Percentiles rank a stretch among this genome's conserved stretches.
Evolutionary conservation across 1,140 invertebrate genomes (phyloP).

Genomic region (Danaus melanippus): DNA sequence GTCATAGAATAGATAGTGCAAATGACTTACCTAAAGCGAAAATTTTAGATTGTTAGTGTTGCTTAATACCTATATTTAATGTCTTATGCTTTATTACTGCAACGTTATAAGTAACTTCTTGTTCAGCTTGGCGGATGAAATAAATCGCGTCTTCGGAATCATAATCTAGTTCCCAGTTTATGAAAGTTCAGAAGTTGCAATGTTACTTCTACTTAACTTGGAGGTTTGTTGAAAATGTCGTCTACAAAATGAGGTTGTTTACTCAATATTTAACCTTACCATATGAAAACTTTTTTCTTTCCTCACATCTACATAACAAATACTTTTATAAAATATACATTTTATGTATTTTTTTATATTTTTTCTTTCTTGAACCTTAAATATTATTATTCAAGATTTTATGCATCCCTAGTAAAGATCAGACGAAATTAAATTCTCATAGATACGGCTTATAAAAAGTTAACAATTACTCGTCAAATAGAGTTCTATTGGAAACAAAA

Average conservation of each 20-base stretch:
- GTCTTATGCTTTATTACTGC: no score
- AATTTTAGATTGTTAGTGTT: no score
- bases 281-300: conserved; percentile 31
- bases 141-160: conserved; percentile 58
- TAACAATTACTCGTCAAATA: no score
- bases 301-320: conserved; percentile 52
- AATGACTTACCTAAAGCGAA: no score
- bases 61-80: no score
- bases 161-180: conserved; percentile 66
- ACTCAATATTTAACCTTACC: conserved; percentile 8
- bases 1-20: no score
- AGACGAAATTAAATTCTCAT: no score
- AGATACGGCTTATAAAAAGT: no score
- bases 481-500: no score
- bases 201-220: conserved; percentile 57
- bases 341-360: conserved; percentile 47
- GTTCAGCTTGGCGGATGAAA: conserved; percentile 51
- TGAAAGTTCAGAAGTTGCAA: conserved; percentile 60
- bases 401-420: no score
- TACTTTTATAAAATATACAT: conserved; percentile 60
- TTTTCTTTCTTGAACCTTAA: conserved; percentile 54
- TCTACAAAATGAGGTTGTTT: conserved; percentile 14
- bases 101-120: neutral
- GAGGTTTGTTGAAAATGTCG: conserved; percentile 38
- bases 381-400: conserved; percentile 21